phyloP scores from a whole-genome alignment of 2,113 vertebrate genomes.

The Zosterops hypoxanthus region DNA sequence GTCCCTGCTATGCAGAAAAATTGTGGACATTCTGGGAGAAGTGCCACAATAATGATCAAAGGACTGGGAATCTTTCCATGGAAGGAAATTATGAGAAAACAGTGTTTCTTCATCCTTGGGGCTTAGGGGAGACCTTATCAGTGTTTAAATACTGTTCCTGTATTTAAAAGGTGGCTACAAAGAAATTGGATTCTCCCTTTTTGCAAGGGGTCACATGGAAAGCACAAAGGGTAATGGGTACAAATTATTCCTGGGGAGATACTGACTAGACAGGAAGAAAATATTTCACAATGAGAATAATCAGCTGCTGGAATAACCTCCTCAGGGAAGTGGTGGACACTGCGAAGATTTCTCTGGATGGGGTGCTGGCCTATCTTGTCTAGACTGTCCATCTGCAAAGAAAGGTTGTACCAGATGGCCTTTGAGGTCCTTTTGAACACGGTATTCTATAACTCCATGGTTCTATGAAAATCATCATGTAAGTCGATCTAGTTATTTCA shows the following conservation, averaged over 20 bases:
- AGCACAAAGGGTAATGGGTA: background rate
- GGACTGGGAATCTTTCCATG: background rate
- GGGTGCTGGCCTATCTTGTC: background rate
- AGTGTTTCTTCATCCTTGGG: background rate
- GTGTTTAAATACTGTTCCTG: background rate
- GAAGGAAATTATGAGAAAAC: background rate
- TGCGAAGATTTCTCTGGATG: background rate
- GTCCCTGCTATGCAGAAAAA: background rate
- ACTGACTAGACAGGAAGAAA: background rate
- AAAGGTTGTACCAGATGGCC: background rate
- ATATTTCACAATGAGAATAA: background rate
- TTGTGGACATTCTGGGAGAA: background rate
- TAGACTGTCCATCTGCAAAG: background rate
- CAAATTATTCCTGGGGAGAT: background rate
- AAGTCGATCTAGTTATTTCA: background rate
- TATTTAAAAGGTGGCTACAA: background rate
- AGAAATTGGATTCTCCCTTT: background rate
- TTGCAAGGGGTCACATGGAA: background rate
- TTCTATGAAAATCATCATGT: background rate
- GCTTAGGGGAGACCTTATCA: background rate
- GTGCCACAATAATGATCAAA: background rate
- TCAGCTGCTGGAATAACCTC: background rate
- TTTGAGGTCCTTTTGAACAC: background rate
- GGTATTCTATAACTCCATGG: background rate
- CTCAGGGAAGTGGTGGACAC: background rate